Conservation (phyloP, 2,888 invertebrate species). For the Cheilosia impressa region DNA sequence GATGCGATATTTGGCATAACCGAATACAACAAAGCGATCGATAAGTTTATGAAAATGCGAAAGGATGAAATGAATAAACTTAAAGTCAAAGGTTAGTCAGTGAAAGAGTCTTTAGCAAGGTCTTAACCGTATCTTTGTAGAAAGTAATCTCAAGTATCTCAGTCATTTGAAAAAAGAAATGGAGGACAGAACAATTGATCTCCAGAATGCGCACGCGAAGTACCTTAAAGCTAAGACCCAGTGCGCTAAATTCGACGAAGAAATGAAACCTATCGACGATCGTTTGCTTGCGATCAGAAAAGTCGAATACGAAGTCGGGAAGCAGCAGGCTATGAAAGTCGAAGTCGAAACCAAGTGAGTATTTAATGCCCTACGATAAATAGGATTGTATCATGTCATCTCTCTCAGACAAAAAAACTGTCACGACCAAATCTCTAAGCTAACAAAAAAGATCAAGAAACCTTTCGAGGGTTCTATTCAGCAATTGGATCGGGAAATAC, state of each 20-base stretch:
- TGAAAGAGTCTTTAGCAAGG: neutral
- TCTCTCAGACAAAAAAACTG: conserved; percentile 85
- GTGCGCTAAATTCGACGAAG: conserved; percentile 85
- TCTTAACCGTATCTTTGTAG: conserved; percentile 80
- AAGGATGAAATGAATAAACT: conserved; percentile 85
- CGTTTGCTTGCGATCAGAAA: conserved; percentile 85
- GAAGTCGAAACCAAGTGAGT: conserved; percentile 86
- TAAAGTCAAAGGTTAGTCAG: conserved; percentile 85
- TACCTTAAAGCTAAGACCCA: conserved; percentile 86
- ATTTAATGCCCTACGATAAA: neutral
- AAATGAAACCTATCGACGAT: conserved; percentile 85
- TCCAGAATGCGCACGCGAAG: conserved; percentile 86
- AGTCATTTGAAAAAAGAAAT: conserved; percentile 86
- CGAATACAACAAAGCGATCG: conserved; percentile 95
- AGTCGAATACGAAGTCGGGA: conserved; percentile 85
- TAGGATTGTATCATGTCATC: neutral
- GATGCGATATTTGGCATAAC: conserved; percentile 99
- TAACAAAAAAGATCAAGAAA: conserved; percentile 84
- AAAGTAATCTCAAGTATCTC: conserved; percentile 84
- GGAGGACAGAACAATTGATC: conserved; percentile 85
- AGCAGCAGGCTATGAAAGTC: conserved; percentile 85
- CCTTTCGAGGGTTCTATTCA: conserved; percentile 85
- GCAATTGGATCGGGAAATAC: conserved; percentile 85
- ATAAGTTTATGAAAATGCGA: conserved; percentile 88
- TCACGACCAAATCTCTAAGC: conserved; percentile 85